phyloP scores from a whole-genome alignment of 1,140 invertebrate species.

The Uloborus diversus region DNA sequence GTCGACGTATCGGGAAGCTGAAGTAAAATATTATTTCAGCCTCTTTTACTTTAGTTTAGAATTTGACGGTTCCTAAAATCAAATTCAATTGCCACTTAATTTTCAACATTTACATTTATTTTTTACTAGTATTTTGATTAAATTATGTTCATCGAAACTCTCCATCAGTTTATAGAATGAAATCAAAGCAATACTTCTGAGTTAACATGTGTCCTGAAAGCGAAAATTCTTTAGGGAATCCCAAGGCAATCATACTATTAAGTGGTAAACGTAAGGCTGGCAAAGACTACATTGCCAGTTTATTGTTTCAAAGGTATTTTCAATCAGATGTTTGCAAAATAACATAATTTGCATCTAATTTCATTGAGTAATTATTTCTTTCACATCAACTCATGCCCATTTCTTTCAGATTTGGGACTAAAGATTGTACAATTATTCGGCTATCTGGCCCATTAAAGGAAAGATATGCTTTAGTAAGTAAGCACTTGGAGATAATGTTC shows the following conservation, averaged over 20 bases:
- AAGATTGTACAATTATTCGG: slow-evolving; percentile 63
- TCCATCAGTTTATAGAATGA: no score
- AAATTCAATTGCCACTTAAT: no score
- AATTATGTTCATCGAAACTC: no score
- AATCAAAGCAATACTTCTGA: no score
- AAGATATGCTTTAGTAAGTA: slow-evolving; percentile 67
- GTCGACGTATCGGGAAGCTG: no score
- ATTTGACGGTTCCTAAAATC: no score
- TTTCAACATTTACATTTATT: no score
- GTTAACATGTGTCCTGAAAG: background rate
- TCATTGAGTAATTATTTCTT: background rate
- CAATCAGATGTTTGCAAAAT: background rate
- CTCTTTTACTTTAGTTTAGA: no score
- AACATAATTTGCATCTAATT: background rate
- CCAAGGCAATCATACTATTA: slow-evolving; percentile 65
- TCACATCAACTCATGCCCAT: background rate
- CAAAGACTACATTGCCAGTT: slow-evolving; percentile 67
- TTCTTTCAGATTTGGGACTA: slow-evolving; percentile 60
- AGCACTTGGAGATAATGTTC: no score
- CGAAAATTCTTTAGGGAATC: slow-evolving; percentile 37
- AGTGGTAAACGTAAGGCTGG: slow-evolving; percentile 70
- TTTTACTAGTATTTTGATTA: no score
- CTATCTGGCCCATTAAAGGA: slow-evolving; percentile 68
- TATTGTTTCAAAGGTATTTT: slow-evolving; percentile 46
- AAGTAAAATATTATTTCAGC: no score